Evolutionary conservation across 2,113 vertebrate genomes (phyloP).

Genomic region (Hemichromis elongatus): DNA sequence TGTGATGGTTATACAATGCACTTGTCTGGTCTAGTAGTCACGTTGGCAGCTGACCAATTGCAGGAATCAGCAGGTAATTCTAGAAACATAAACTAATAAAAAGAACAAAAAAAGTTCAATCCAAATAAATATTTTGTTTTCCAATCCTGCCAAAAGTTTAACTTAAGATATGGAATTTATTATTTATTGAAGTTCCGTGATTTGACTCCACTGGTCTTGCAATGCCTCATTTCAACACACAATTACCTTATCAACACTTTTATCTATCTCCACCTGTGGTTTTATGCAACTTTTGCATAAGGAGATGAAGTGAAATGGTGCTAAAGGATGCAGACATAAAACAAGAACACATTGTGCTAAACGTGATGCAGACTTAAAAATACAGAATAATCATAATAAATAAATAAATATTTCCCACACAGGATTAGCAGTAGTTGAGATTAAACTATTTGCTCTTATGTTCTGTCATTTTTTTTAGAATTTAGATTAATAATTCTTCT

Average conservation of each 20-base stretch:
- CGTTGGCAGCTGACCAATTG: not conserved
- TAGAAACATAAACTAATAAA: not conserved
- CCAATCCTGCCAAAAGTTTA: not conserved
- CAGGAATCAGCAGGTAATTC: not conserved
- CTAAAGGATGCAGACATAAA: not conserved
- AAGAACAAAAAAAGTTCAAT: not conserved
- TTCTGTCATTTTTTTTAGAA: not conserved
- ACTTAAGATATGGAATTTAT: not conserved
- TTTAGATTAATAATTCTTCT: not conserved
- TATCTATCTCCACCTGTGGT: not conserved
- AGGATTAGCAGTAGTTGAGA: not conserved
- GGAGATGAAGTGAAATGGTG: not conserved
- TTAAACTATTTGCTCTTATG: not conserved
- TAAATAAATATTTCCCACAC: not conserved
- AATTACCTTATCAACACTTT: not conserved
- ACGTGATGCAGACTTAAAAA: not conserved
- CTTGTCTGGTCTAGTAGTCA: not conserved
- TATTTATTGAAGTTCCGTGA: not conserved
- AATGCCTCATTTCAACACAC: not conserved
- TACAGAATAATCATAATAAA: not conserved
- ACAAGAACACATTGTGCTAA: not conserved
- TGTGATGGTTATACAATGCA: not conserved
- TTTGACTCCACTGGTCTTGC: not conserved
- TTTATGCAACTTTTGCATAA: not conserved
- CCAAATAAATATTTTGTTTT: not conserved